Conservation (phyloP, 2,113 vertebrate species). For the Chionis minor region DNA sequence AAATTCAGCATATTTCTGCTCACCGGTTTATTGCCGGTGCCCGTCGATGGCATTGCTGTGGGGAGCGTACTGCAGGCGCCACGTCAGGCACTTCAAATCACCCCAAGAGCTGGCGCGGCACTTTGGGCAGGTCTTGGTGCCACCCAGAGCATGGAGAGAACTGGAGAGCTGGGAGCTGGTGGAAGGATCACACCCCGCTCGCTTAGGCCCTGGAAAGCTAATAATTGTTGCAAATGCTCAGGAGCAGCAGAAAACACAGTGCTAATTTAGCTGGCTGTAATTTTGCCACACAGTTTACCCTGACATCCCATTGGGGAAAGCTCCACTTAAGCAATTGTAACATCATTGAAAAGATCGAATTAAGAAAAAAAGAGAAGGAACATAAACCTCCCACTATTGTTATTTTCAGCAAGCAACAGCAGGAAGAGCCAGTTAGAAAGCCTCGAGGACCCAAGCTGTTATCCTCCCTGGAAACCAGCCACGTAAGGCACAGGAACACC, state of each 20-base stretch:
- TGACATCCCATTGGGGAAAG: background rate
- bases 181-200: background rate
- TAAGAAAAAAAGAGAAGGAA: constrained; percentile 53
- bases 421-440: constrained; percentile 18
- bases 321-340: constrained; percentile 60
- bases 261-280: background rate
- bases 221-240: background rate
- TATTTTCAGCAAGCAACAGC: constrained; percentile 50
- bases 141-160: background rate
- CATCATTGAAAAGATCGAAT: constrained; percentile 59
- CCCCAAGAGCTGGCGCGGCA: rapidly evolving
- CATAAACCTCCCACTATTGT: constrained; percentile 59
- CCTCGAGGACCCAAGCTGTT: constrained; percentile 4
- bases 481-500: background rate
- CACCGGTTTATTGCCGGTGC: background rate
- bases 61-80: background rate
- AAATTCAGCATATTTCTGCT: background rate
- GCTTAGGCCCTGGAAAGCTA: background rate
- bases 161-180: background rate
- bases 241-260: background rate
- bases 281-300: background rate
- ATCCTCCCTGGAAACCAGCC: constrained; percentile 1
- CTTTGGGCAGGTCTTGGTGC: background rate
- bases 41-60: background rate
- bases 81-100: background rate